Evolutionary conservation across 2,888 invertebrate species (phyloP).

Genomic region (Ennomos quercinarius): DNA sequence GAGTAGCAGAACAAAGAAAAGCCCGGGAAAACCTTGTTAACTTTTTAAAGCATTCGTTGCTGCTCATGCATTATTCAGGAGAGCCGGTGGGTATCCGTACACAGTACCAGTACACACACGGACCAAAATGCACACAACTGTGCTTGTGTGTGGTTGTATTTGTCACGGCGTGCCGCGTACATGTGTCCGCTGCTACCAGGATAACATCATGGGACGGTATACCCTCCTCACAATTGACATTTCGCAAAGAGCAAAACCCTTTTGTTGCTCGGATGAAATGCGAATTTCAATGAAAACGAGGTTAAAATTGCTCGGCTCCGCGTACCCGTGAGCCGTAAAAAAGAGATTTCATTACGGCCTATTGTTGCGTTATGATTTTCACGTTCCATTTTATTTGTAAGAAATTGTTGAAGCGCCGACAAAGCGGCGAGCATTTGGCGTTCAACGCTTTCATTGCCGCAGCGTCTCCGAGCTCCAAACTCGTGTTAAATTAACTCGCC

Average conservation of each 20-base stretch:
- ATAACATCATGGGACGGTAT: constrained; percentile 54
- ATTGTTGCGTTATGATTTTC: constrained; percentile 77
- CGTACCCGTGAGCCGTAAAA: constrained; percentile 66
- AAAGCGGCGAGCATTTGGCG: constrained; percentile 53
- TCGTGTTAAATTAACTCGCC: constrained; percentile 74
- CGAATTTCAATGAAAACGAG: constrained; percentile 80
- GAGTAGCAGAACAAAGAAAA: constrained; percentile 79
- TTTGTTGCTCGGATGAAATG: constrained; percentile 75
- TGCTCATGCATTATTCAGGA: constrained; percentile 78
- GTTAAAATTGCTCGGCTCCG: constrained; percentile 74
- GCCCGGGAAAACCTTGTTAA: constrained; percentile 81
- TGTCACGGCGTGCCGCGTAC: constrained; percentile 57
- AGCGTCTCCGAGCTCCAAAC: constrained; percentile 56
- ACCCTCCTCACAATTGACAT: constrained; percentile 80
- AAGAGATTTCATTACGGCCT: constrained; percentile 75
- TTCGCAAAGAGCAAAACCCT: constrained; percentile 73
- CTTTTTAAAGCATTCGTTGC: constrained; percentile 81
- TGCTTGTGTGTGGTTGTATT: constrained; percentile 48
- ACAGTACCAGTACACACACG: constrained; percentile 40
- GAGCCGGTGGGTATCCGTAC: constrained; percentile 55
- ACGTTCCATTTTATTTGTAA: constrained; percentile 70
- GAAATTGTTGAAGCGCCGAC: constrained; percentile 60
- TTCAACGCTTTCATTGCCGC: constrained; percentile 61
- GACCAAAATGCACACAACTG: constrained; percentile 18
- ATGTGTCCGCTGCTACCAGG: constrained; percentile 60